Evolutionary conservation across 2,797 vertebrate genomes (phyloP).

Genomic region (Gobio occitaniae): DNA sequence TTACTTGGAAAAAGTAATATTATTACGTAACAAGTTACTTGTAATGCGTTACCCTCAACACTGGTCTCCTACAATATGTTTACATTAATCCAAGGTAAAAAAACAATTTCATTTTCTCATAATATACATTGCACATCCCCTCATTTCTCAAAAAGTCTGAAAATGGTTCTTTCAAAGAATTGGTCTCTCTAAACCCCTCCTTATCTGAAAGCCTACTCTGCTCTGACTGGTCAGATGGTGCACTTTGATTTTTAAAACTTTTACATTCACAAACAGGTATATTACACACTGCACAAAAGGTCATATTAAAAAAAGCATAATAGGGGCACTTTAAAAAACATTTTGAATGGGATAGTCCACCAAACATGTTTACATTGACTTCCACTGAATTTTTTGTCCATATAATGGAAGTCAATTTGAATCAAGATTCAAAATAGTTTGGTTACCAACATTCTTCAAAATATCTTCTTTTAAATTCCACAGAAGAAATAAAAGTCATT

Average conservation of each 20-base stretch:
- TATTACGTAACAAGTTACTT: no score
- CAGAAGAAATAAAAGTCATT: neutral
- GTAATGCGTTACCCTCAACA: no score
- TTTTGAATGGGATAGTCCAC: neutral
- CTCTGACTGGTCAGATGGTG: neutral
- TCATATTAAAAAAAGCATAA: neutral
- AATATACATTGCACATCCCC: neutral
- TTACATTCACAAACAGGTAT: neutral
- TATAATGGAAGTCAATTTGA: neutral
- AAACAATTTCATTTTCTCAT: neutral
- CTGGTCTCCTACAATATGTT: no score
- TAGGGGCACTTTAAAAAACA: neutral
- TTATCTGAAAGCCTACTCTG: neutral
- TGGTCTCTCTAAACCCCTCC: neutral
- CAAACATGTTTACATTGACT: neutral
- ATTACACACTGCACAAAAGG: neutral
- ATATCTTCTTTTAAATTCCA: neutral
- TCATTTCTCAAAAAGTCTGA: neutral
- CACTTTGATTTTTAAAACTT: neutral
- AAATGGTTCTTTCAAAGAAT: neutral
- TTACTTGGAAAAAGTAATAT: no score
- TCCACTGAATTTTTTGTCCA: neutral
- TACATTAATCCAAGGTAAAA: neutral
- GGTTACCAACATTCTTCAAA: neutral
- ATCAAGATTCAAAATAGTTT: neutral